These are phyloP conservation scores for Hippocampus guttulatus DNA, from an alignment of 2,113 vertebrate genomes.

Conservation along the genomic window DNA sequence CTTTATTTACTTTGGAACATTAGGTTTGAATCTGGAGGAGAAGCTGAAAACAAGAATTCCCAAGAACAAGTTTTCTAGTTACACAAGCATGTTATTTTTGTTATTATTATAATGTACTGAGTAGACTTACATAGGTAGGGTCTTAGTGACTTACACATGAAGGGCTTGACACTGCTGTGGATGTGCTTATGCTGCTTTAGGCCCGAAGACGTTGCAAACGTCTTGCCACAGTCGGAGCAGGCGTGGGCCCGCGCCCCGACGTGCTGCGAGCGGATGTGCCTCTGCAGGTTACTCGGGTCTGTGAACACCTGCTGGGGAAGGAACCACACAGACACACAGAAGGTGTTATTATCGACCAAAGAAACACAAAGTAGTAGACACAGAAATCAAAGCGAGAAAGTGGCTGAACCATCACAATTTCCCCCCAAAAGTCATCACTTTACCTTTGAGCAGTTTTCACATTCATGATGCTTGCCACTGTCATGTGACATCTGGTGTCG, in stretches of 20 bases:
- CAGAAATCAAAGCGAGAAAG: neutral
- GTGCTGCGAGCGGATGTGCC: slow-evolving; percentile 98
- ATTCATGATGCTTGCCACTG: slow-evolving; percentile 97
- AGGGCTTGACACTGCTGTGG: slow-evolving; percentile 99
- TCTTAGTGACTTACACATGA: slow-evolving; percentile 98
- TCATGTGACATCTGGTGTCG: slow-evolving; percentile 99
- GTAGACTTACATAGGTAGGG: slow-evolving; percentile 80
- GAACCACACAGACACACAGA: slow-evolving; percentile 57
- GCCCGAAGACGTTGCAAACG: slow-evolving; percentile 98
- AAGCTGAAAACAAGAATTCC: slow-evolving; percentile 35
- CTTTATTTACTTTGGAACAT: slow-evolving; percentile 30
- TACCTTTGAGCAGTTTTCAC: slow-evolving; percentile 99
- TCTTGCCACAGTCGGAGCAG: slow-evolving; percentile 98
- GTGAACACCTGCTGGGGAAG: slow-evolving; percentile 99
- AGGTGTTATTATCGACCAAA: slow-evolving; percentile 43
- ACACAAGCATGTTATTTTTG: slow-evolving; percentile 42
- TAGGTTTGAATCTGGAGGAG: slow-evolving; percentile 12
- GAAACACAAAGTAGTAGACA: neutral
- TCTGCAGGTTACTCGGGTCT: slow-evolving; percentile 99
- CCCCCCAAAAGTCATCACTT: slow-evolving; percentile 53
- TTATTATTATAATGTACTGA: slow-evolving; percentile 60
- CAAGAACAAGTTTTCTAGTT: slow-evolving; percentile 26
- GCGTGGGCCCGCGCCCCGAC: slow-evolving; percentile 95
- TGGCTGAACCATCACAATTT: neutral
- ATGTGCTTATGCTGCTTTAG: slow-evolving; percentile 99